Percentiles rank a stretch among this genome's conserved stretches.
Conservation (phyloP, 1,140 invertebrate species). For the Homarus americanus region DNA sequence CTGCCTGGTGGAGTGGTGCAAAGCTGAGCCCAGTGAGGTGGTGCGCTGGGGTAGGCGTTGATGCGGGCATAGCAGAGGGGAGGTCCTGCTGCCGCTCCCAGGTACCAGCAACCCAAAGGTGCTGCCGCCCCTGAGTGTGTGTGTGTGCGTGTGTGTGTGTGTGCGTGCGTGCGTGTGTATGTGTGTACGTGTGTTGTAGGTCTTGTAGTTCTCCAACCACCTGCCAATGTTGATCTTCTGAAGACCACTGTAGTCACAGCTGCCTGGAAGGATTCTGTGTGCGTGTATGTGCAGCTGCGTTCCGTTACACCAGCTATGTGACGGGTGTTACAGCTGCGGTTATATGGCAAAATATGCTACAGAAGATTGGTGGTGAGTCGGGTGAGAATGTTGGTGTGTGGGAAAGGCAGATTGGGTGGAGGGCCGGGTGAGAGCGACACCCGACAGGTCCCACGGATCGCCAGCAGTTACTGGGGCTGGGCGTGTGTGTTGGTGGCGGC, state of each 20-base stretch:
- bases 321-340: not conserved
- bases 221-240: not conserved
- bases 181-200: no score
- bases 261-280: not conserved
- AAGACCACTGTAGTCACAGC: not conserved
- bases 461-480: slow-evolving; percentile 1
- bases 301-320: not conserved
- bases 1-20: not conserved
- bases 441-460: not conserved
- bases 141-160: no score
- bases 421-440: not conserved
- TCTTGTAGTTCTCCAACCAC: not conserved
- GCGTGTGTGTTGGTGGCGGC: not conserved
- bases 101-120: not conserved
- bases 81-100: not conserved
- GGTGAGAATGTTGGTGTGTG: not conserved
- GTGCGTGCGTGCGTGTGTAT: no score
- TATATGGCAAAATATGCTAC: not conserved
- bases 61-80: not conserved
- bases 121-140: not conserved
- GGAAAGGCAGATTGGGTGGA: not conserved
- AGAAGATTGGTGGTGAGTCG: not conserved
- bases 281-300: not conserved
- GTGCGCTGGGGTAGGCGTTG: not conserved
- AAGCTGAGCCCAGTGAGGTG: not conserved